Percentiles rank a stretch among this genome's conserved stretches.
Conservation (phyloP, 2,888 invertebrate genomes). For the Agriopis leucophaearia region DNA sequence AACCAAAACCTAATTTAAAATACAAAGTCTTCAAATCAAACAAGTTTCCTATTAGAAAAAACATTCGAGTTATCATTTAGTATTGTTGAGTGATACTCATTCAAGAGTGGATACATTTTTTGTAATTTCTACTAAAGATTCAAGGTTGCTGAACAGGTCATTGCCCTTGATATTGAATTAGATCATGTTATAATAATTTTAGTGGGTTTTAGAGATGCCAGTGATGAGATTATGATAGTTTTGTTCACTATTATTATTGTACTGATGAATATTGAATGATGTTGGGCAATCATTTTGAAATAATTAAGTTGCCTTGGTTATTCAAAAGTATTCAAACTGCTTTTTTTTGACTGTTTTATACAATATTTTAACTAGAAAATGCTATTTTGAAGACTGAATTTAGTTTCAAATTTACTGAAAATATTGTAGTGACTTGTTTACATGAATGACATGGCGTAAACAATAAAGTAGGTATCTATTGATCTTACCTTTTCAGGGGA, state of each 20-base stretch:
- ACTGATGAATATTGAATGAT: background rate
- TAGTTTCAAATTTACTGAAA: background rate
- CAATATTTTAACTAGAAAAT: background rate
- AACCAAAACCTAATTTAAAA: background rate
- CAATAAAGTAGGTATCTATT: background rate
- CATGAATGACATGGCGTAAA: conserved; percentile 11
- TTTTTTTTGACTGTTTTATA: conserved; percentile 4
- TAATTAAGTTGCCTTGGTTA: background rate
- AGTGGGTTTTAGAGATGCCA: conserved; percentile 27
- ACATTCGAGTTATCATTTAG: conserved; percentile 54
- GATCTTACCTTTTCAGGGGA: conserved; percentile 71
- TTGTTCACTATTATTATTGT: conserved; percentile 7
- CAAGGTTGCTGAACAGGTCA: conserved; percentile 46
- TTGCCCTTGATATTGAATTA: conserved; percentile 53
- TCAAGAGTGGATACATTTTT: conserved; percentile 26
- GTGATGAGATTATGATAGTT: background rate
- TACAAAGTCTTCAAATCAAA: conserved; percentile 8
- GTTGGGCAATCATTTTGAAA: conserved; percentile 1
- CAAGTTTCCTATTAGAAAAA: conserved; percentile 19
- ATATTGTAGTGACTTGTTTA: conserved; percentile 12
- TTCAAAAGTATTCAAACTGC: background rate
- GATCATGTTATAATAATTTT: conserved; percentile 37
- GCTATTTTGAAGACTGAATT: background rate
- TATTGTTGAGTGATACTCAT: conserved; percentile 40
- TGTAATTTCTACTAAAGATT: conserved; percentile 34